phyloP scores from a whole-genome alignment of 1,140 invertebrate species.

The Diorhabda sublineata region DNA sequence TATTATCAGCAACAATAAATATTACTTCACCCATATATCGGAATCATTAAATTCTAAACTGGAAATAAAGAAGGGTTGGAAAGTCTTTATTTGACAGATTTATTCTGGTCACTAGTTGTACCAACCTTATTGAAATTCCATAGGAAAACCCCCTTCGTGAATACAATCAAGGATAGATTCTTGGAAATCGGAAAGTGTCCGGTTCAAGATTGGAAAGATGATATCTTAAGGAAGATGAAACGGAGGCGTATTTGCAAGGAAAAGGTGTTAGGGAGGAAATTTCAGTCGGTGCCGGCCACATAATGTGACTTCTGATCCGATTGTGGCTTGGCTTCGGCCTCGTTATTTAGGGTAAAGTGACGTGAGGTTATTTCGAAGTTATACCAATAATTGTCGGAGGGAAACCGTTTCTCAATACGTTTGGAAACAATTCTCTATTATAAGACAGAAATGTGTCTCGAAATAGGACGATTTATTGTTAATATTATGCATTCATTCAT shows the following conservation, averaged over 20 bases:
- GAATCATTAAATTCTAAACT: not conserved
- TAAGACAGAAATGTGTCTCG: too few species aligned
- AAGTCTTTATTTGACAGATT: constrained; percentile 8
- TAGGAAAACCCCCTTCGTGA: not conserved
- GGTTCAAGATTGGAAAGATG: constrained; percentile 16
- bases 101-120: not conserved
- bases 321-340: constrained; percentile 7
- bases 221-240: not conserved
- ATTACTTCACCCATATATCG: too few species aligned
- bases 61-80: not conserved
- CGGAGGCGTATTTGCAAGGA: not conserved
- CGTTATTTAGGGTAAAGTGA: constrained; percentile 20
- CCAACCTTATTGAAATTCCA: constrained; percentile 11
- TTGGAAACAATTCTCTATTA: too few species aligned
- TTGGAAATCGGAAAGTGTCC: constrained; percentile 11
- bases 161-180: constrained; percentile 16
- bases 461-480: too few species aligned
- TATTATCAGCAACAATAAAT: too few species aligned
- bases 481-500: too few species aligned
- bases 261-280: not conserved
- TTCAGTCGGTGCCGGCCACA: not conserved
- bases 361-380: constrained; percentile 13
- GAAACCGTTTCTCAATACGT: not conserved
- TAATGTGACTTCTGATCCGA: constrained; percentile 16
- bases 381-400: constrained; percentile 16